Base-by-base conservation (phyloP, 2,113 vertebrate species). In the Alosa alosa region DNA sequence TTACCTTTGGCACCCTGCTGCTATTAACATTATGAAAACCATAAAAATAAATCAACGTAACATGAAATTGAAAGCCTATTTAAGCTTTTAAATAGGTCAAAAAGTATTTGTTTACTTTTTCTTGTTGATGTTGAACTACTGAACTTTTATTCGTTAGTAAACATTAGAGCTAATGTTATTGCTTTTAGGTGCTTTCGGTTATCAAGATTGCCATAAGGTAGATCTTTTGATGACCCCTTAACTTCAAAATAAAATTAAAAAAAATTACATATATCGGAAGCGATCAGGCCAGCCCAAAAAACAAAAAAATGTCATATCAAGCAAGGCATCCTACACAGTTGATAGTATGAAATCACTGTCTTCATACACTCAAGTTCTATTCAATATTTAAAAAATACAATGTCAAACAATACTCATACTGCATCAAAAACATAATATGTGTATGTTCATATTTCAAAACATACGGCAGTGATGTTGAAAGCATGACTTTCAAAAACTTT, bases 171-270 rank as follows among this genome's bases (percentile, higher is more conserved):
- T 78, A 36, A 41, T 78, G 13, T 22, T 52, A 22, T 10, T 47
- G 39, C 25, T 47, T n/a, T 84, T 64, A 81, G 31, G 25, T 15
- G 50, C 25, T 13, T 17, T 49, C 36, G 25, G 46, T 31, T 84
- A 49, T n/a, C 2, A 6, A 78, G 10, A 78, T 81, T 64, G 55
- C 60, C 10, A 89, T 83, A 83, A 88, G 84, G 85, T 90, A 86
- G 84, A 90, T 87, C 88, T 89, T 89, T 88, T 89, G 90, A 87
- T 88, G 88, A 92, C 89, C 88, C 88, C 31, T 64, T 50, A 86
- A 84, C 84, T 81, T 86, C 46, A 83, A 60, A 87, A 64, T 6
- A 46, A 86, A 85, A 81, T 31, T 31, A 81, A 60, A 22, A 72
- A 36, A 72, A 72, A 72, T 55, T 4, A 55, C n/a, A 78, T 10